Percentiles rank a stretch among this genome's conserved stretches.
Evolutionary conservation across 2,888 invertebrate species (phyloP).

Genomic region (Parnassius mnemosyne): DNA sequence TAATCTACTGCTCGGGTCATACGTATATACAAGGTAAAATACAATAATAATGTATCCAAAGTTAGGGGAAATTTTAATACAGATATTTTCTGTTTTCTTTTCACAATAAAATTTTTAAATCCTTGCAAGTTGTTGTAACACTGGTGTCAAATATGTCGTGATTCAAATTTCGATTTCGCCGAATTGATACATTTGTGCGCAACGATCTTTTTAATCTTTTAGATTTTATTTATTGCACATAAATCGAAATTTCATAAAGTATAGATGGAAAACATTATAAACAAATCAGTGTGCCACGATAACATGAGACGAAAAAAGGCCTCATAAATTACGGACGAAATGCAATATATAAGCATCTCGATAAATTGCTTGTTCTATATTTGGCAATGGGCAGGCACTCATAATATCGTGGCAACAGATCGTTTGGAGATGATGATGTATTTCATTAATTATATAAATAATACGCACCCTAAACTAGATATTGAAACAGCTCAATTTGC

Average conservation of each 20-base stretch:
- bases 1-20: conserved; percentile 67
- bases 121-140: conserved; percentile 46
- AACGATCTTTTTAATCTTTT: conserved; percentile 34
- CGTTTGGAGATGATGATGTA: conserved; percentile 35
- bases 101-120: conserved; percentile 51
- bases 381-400: conserved; percentile 5
- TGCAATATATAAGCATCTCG: conserved; percentile 7
- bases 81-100: conserved; percentile 54
- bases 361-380: not conserved
- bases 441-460: conserved; percentile 35
- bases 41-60: conserved; percentile 67
- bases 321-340: not conserved
- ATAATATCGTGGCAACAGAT: conserved; percentile 23
- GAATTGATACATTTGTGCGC: conserved; percentile 64
- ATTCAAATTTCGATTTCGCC: conserved; percentile 43
- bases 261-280: not conserved
- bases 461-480: conserved; percentile 47
- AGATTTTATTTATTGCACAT: conserved; percentile 28
- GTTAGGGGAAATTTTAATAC: conserved; percentile 63
- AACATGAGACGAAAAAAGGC: not conserved
- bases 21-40: conserved; percentile 78
- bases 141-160: conserved; percentile 59
- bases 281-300: conserved; percentile 10
- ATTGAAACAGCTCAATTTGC: conserved; percentile 56
- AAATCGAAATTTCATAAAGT: conserved; percentile 11